Conservation (phyloP, 2,797 vertebrate genomes). For the Myotis pilosus region DNA sequence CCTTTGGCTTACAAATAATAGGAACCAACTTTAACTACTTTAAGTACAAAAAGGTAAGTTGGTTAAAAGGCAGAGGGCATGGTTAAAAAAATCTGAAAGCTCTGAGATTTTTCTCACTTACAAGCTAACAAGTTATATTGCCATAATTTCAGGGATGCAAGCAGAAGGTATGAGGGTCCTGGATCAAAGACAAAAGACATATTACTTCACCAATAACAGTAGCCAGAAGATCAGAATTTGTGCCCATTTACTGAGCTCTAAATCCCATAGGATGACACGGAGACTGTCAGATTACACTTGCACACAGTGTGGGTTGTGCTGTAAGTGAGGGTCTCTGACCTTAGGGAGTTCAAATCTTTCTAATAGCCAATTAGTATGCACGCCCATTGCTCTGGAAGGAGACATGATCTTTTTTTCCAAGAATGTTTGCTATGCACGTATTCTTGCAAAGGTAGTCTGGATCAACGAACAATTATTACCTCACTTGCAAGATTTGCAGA, state of each 20-base stretch:
- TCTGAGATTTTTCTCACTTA: too few relatives aligned
- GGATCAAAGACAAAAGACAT: not conserved
- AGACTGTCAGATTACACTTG: not conserved
- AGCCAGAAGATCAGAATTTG: not conserved
- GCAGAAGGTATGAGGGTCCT: not conserved
- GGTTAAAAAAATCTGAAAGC: not conserved
- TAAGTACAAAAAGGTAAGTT: not conserved
- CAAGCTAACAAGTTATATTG: not conserved
- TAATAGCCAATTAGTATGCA: not conserved
- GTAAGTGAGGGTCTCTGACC: not conserved
- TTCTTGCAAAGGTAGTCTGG: not conserved
- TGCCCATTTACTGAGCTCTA: not conserved
- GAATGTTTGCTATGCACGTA: not conserved
- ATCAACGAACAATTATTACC: not conserved
- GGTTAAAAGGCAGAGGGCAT: not conserved
- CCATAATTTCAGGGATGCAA: not conserved
- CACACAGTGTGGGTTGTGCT: not conserved
- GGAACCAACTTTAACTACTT: not conserved
- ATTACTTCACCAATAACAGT: not conserved
- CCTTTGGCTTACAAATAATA: not conserved
- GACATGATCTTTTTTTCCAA: not conserved
- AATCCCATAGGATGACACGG: not conserved
- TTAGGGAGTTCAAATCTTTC: not conserved
- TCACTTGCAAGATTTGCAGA: not conserved
- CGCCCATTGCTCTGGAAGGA: not conserved